A percentile compares a stretch with the other conserved stretches of the same genome.
phyloP scores from a whole-genome alignment of 2,113 vertebrate species.

The Gambusia affinis region DNA sequence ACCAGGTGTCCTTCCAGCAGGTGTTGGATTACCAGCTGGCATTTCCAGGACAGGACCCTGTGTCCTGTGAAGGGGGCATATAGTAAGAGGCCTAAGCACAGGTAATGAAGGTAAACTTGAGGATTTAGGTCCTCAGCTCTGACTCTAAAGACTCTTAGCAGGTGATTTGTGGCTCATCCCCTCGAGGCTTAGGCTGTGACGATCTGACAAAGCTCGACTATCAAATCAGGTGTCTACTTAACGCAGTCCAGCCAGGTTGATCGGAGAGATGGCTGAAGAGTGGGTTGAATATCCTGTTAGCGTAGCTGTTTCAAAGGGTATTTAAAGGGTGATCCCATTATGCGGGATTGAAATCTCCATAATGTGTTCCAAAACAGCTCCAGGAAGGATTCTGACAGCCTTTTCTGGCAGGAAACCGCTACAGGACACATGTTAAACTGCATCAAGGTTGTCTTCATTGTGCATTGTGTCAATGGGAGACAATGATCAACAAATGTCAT shows the following conservation, averaged over 20 bases:
- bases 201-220: slow-evolving; percentile 78
- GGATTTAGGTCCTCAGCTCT: slow-evolving; percentile 83
- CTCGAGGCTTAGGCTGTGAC: slow-evolving; percentile 80
- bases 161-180: slow-evolving; percentile 90
- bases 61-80: slow-evolving; percentile 75
- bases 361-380: slow-evolving; percentile 56
- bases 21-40: slow-evolving; percentile 54
- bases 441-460: slow-evolving; percentile 20
- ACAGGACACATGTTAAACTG: slow-evolving; percentile 27
- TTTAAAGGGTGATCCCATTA: slow-evolving; percentile 74
- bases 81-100: slow-evolving; percentile 79
- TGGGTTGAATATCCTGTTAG: slow-evolving; percentile 61
- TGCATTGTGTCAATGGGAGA: neutral
- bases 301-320: slow-evolving; percentile 66
- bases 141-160: slow-evolving; percentile 87
- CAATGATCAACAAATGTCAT: slow-evolving; percentile 13
- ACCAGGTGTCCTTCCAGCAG: slow-evolving; percentile 63
- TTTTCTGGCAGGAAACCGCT: slow-evolving; percentile 25
- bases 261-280: slow-evolving; percentile 46
- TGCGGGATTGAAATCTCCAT: slow-evolving; percentile 57
- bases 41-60: slow-evolving; percentile 64
- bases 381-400: slow-evolving; percentile 62
- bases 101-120: slow-evolving; percentile 84
- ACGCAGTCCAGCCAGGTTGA: slow-evolving; percentile 53
- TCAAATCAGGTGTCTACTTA: slow-evolving; percentile 74